phyloP scores from a whole-genome alignment of 2,113 vertebrate species.

The Uria lomvia region DNA sequence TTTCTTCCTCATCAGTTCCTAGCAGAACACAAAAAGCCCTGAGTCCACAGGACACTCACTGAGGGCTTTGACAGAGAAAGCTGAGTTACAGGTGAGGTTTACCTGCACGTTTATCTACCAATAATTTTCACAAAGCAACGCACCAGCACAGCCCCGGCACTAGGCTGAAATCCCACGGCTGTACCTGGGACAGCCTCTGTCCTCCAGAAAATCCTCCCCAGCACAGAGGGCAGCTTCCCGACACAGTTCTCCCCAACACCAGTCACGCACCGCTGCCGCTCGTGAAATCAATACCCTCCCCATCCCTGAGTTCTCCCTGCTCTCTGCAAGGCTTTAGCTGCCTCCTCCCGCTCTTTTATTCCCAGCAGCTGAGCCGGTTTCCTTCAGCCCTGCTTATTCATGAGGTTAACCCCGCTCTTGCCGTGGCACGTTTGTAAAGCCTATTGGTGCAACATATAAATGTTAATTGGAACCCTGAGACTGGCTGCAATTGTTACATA shows the following conservation, averaged over 20 bases:
- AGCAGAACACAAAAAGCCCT: neutral
- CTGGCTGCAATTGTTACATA: neutral
- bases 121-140: neutral
- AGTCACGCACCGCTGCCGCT: rapidly evolving
- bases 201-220: neutral
- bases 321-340: neutral
- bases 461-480: neutral
- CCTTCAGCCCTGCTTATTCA: neutral
- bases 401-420: neutral
- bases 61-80: neutral
- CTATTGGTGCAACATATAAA: neutral
- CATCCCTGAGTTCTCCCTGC: neutral
- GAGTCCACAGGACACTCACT: too few relatives aligned
- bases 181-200: neutral
- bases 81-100: neutral
- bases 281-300: neutral
- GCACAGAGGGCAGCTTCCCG: neutral
- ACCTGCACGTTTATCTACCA: neutral
- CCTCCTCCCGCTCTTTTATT: neutral
- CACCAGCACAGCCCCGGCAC: neutral
- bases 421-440: neutral
- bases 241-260: neutral
- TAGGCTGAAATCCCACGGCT: neutral
- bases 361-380: neutral
- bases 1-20: neutral